These are phyloP conservation scores for Papilio gigon DNA, from an alignment of 2,888 invertebrate species.

Conservation along the genomic window DNA sequence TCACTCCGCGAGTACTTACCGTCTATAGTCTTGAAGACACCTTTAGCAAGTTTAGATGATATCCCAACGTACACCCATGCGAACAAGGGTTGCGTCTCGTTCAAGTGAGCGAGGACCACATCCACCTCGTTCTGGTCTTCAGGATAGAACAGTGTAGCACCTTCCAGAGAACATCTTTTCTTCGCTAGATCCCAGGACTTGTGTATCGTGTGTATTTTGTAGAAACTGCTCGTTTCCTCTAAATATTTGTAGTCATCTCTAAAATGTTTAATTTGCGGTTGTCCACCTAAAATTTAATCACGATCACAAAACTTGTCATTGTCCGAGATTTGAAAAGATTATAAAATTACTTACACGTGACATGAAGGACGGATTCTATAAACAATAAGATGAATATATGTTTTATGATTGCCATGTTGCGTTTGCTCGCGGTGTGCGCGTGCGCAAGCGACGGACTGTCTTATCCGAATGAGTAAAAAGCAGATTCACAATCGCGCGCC, in stretches of 20 bases:
- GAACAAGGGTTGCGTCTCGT: constrained; percentile 50
- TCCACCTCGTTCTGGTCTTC: constrained; percentile 57
- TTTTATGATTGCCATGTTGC: constrained; percentile 44
- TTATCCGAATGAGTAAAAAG: constrained; percentile 37
- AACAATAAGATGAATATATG: constrained; percentile 43
- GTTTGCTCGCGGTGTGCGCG: constrained; percentile 6
- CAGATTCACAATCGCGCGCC: constrained; percentile 36
- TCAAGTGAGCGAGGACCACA: constrained; percentile 52
- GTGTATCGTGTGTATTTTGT: constrained; percentile 64
- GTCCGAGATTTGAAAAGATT: background rate
- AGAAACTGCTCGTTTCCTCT: constrained; percentile 58
- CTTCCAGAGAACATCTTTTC: constrained; percentile 60
- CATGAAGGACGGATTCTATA: constrained; percentile 41
- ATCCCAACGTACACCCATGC: constrained; percentile 57
- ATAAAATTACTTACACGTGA: constrained; percentile 46
- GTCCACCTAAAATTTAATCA: constrained; percentile 56
- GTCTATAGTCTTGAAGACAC: constrained; percentile 60
- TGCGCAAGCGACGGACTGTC: constrained; percentile 16
- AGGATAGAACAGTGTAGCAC: constrained; percentile 63
- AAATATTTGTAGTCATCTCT: constrained; percentile 65
- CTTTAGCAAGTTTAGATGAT: constrained; percentile 55
- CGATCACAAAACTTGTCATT: constrained; percentile 25
- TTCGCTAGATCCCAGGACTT: constrained; percentile 62
- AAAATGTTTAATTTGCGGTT: constrained; percentile 58
- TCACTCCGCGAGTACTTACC: constrained; percentile 47